These are phyloP conservation scores for Bombyx mori DNA, from an alignment of 1,140 invertebrate genomes.

Conservation along the genomic window ASM3026992v2 NC_085124.1:10148501-10149000, in stretches of 20 bases:
- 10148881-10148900: too few relatives aligned
- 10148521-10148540: background rate
- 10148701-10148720: constrained; percentile 33
- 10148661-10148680: constrained; percentile 41
- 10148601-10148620: background rate
- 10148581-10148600: background rate
- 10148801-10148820: too few relatives aligned
- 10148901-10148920: too few relatives aligned
- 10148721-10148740: constrained; percentile 46
- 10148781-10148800: too few relatives aligned
- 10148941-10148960: too few relatives aligned
- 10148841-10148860: too few relatives aligned
- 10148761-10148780: constrained; percentile 12
- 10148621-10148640: constrained; percentile 46
- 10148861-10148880: too few relatives aligned
- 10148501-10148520: too few relatives aligned
- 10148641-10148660: constrained; percentile 33
- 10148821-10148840: too few relatives aligned
- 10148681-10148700: constrained; percentile 35
- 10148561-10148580: background rate
- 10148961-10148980: too few relatives aligned
- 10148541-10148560: background rate
- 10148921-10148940: too few relatives aligned
- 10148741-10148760: constrained; percentile 12
- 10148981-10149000: too few relatives aligned